These are phyloP conservation scores for Sylvia borin DNA, from an alignment of 2,797 vertebrate species.

Conservation along the genomic window DNA sequence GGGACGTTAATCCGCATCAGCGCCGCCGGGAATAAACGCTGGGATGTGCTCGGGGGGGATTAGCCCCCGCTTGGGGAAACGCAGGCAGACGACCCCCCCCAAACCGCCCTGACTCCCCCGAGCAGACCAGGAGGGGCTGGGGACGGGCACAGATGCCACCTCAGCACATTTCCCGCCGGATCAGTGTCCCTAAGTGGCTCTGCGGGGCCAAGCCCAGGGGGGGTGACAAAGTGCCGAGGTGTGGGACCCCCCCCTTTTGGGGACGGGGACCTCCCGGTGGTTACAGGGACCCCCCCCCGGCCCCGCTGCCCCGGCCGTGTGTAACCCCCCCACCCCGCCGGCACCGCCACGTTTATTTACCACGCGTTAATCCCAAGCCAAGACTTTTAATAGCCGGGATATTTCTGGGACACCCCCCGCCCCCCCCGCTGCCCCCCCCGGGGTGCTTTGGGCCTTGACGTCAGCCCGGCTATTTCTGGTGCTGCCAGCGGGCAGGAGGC, in stretches of 20 bases:
- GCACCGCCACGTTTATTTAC: constrained; percentile 42
- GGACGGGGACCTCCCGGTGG: neutral
- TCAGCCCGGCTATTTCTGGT: constrained; percentile 74
- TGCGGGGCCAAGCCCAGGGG: neutral
- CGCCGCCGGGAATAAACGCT: neutral
- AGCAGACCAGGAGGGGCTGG: neutral
- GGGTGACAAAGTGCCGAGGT: neutral
- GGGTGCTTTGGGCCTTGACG: constrained; percentile 54
- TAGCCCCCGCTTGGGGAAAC: neutral
- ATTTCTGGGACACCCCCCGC: constrained; percentile 63
- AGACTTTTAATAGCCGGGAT: constrained; percentile 73
- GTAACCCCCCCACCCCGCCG: neutral
- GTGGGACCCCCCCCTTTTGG: neutral
- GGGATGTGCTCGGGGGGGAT: neutral
- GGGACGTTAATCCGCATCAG: neutral
- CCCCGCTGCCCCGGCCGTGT: neutral
- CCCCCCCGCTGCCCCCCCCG: constrained; percentile 10
- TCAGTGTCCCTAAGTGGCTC: neutral
- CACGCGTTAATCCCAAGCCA: neutral
- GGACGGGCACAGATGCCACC: neutral
- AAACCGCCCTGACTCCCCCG: neutral
- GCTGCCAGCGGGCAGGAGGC: neutral
- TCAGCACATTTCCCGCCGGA: neutral
- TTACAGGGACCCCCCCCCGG: neutral
- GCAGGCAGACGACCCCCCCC: neutral